Conservation (phyloP, 2,113 vertebrate genomes). For the Indicator maculatus region DNA sequence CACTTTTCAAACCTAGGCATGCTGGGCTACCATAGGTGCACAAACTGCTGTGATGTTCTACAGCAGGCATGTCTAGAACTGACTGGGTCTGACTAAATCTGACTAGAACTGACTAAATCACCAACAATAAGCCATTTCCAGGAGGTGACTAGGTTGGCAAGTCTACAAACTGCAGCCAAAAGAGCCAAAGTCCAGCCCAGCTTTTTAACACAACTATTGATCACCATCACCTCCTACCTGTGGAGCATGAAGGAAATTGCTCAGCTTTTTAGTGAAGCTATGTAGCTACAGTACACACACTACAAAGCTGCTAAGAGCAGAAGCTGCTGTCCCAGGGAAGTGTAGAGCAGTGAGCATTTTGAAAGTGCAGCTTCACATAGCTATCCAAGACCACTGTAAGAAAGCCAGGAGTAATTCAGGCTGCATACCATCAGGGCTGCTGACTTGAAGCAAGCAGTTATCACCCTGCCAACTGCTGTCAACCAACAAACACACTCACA, state of each 20-base stretch:
- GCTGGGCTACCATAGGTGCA: background rate
- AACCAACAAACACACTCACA: background rate
- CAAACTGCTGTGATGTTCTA: background rate
- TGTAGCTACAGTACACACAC: background rate
- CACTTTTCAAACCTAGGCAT: background rate
- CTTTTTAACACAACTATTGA: background rate
- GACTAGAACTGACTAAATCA: background rate
- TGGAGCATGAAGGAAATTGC: background rate
- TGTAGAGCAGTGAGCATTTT: background rate
- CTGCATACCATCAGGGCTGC: background rate
- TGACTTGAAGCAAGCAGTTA: background rate
- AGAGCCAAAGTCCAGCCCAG: background rate
- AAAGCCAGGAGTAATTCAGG: background rate
- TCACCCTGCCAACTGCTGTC: background rate
- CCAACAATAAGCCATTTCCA: background rate
- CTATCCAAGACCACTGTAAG: background rate
- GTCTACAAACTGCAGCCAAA: background rate
- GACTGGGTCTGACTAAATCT: no score
- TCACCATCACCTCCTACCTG: background rate
- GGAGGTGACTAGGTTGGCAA: constrained; percentile 9
- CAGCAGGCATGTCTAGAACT: background rate
- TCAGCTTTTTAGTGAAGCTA: background rate
- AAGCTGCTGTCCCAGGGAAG: background rate
- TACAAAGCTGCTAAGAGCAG: background rate
- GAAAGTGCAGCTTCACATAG: background rate